Base-by-base conservation (phyloP, 2,888 invertebrate species). In the Athetis lepigone region DNA sequence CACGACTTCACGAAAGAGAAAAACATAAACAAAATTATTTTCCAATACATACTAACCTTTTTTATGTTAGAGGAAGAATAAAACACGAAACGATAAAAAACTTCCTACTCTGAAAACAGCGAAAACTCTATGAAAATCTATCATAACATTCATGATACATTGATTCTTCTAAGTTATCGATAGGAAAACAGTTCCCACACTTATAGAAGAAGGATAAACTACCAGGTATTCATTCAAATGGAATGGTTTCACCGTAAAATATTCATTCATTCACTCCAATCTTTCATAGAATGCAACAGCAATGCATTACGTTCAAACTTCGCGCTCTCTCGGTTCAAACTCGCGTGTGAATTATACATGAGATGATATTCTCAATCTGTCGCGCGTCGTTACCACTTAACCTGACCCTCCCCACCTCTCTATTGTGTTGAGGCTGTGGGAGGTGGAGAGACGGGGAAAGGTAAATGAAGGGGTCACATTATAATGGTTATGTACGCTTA, bases 301-400 rank as follows among this genome's bases (percentile, higher is more conserved):
- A 86, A 86, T 90, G 90, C 90, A 90, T 90, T 90, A 88, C 79
- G 65, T 67, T 67, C 75, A 71, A 84, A 86, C 80, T 78, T 83
- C 39, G 27, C 85, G 78, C 85, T 85, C 83, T 87, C 83, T 80
- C 83, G 89, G 89, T 89, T 84, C 87, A 84, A 89, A 88, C 86
- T 87, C 84, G 83, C 83, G 84, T 81, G 85, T 93, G 92, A 92
- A 93, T 92, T 91, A 93, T 84, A 91, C 92, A 93, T 93, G 91
- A 92, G 92, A 84, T 82, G 89, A 91, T 91, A 88, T 86, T 89
- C 89, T 86, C 92, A 92, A 92, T 92, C 90, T 92, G 92, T 90
- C 88, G 87, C 81, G 58, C 77, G 70, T 70, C 71, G 81, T 76
- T 64, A 64, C 92, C 90, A 87, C 66, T 82, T 85, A 68, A 55